Base-by-base conservation (phyloP, 2,113 vertebrate genomes). In the Felis chaus region DNA sequence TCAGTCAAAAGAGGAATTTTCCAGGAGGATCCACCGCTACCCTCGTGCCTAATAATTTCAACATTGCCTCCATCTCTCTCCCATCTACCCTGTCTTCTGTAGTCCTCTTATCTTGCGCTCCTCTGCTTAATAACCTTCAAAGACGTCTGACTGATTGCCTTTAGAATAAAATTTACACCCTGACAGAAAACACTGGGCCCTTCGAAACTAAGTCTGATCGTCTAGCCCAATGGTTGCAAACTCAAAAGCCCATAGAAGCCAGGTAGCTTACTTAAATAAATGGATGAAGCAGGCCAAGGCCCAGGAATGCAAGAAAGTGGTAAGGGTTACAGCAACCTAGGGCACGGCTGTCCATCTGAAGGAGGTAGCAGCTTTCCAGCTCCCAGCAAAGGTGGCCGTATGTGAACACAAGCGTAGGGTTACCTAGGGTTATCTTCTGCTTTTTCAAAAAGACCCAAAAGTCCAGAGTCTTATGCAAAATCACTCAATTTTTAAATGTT, bases 161-260 rank as follows among this genome's bases (percentile, higher is more conserved):
- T 91, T 45, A 45, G 95, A 79, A 82, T 86, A 82, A 94, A 87
- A 97, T n/a, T 33, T 53, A 55, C 88, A 69, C 89, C 74, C 63
- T 74, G 21, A 25, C 48, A 19, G 71, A 82, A 16, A 53, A 79
- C 11, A 27, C 33, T 31, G 55, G 63, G 36, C 65, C 84, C 65
- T n/a, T 65, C 31, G n/a, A 94, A 94, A 78, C n/a, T 57, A 29
- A 53, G 7, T 86, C 66, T 25, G 31, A 89, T 48, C 50, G 14
- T 76, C 15, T 50, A 57, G 31, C 36, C 45, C 73, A 45, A 50
- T 63, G 83, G 21, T 41, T 95, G 29, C 48, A 89, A 92, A 80
- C 73, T 74, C 83, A 66, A 85, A 73, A 6, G 3, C 27, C 29
- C 29, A 3, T 2, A 89, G 95, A 55, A 79, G 1, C 27, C 68